Conservation (phyloP, 2,113 vertebrate species). For the Macroglossus sobrinus region DNA sequence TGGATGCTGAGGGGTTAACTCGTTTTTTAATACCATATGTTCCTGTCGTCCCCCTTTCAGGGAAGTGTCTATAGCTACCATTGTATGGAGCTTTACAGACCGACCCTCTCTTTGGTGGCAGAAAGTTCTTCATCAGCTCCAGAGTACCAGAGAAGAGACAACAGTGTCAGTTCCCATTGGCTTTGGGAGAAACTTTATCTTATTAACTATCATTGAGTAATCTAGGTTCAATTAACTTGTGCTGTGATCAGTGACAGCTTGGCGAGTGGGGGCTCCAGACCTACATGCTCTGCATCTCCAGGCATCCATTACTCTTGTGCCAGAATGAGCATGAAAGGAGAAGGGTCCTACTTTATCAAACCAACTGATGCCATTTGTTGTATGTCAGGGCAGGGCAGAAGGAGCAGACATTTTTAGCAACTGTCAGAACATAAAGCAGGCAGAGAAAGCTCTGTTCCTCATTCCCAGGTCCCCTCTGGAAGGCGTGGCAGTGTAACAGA, state of each 20-base stretch:
- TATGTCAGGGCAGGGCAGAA: neutral
- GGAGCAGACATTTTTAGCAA: neutral
- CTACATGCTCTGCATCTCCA: neutral
- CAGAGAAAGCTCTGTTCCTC: neutral
- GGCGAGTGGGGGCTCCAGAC: neutral
- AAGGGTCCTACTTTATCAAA: constrained; percentile 30
- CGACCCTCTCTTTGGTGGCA: neutral
- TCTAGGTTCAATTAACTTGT: constrained; percentile 50
- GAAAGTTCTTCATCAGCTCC: neutral
- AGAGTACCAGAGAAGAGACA: neutral
- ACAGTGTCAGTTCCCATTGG: neutral
- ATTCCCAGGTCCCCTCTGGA: neutral
- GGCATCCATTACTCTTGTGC: constrained; percentile 16
- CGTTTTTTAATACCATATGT: constrained; percentile 18
- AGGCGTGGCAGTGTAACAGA: fast-evolving
- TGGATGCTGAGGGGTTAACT: neutral
- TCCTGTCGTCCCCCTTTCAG: neutral
- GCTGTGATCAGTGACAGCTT: neutral
- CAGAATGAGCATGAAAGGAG: neutral
- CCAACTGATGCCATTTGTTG: neutral
- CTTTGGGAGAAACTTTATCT: constrained; percentile 34
- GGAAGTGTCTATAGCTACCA: neutral
- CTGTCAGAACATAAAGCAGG: neutral
- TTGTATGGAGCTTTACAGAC: neutral
- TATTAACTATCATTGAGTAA: constrained; percentile 46